A percentile compares a stretch with the other conserved stretches of the same genome.
Conservation (phyloP, 2,113 vertebrate genomes). For the Agapornis roseicollis region DNA sequence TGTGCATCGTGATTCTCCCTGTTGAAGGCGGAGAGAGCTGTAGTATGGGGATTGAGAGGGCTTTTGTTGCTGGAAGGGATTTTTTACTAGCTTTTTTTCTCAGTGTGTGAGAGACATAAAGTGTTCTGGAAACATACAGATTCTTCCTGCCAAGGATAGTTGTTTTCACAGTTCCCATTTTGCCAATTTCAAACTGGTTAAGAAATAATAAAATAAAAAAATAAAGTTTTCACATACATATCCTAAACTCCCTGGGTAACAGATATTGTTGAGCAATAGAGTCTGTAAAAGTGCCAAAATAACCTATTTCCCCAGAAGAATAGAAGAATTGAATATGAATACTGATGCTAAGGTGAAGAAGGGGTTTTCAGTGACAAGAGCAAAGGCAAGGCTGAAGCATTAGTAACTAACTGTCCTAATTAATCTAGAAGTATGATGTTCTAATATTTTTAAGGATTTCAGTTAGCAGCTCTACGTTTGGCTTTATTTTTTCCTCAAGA, state of each 20-base stretch:
- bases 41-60: neutral
- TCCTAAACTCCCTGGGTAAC: neutral
- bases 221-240: neutral
- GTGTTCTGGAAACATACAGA: slow-evolving; percentile 48
- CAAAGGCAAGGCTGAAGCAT: neutral
- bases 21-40: neutral
- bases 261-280: neutral
- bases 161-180: slow-evolving; percentile 50
- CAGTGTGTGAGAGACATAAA: slow-evolving; percentile 47
- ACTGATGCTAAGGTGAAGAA: neutral
- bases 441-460: slow-evolving; percentile 26
- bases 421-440: neutral
- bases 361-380: slow-evolving; percentile 4
- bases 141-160: slow-evolving; percentile 51
- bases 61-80: slow-evolving; percentile 43
- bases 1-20: neutral
- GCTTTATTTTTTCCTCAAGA: neutral
- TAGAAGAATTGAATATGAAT: neutral
- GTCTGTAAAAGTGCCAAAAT: slow-evolving; percentile 24
- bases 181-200: slow-evolving; percentile 51
- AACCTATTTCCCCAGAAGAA: slow-evolving; percentile 18
- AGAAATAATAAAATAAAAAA: neutral
- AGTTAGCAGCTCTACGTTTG: neutral
- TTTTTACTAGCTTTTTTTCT: slow-evolving; percentile 28
- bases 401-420: slow-evolving; percentile 51